These are phyloP conservation scores for Peromyscus leucopus DNA, from an alignment of 2,113 vertebrate species.

Conservation along the genomic window DNA sequence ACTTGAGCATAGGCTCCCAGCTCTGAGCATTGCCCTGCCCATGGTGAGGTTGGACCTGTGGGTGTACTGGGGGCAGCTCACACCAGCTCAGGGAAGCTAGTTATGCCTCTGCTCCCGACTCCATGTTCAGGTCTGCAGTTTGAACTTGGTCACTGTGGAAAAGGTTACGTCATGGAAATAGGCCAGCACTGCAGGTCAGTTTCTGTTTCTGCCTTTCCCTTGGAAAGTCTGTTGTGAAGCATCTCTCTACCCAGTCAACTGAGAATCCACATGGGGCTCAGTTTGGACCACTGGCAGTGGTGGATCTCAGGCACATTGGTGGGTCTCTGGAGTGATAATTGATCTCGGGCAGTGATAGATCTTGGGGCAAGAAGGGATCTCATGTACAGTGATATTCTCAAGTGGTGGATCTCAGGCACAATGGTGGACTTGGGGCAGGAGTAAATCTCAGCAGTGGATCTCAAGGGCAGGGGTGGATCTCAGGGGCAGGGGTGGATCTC, in stretches of 20 bases:
- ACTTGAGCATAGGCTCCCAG: not conserved
- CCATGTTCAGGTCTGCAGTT: not conserved
- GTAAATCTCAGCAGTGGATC: not conserved
- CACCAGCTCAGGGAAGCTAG: accelerated
- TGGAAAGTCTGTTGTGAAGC: accelerated
- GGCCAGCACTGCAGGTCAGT: not conserved
- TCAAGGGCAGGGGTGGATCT: not conserved
- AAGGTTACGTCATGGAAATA: not conserved
- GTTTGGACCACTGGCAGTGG: not conserved
- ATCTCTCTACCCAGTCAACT: not conserved
- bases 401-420: not conserved
- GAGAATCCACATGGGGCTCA: not conserved
- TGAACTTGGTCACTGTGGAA: not conserved
- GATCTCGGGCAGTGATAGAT: not conserved
- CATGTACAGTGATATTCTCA: not conserved
- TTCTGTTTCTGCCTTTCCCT: not conserved
- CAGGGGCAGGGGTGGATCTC: not conserved
- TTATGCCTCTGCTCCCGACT: not conserved
- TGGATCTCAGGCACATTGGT: not conserved
- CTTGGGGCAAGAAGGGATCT: not conserved
- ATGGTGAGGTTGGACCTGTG: not conserved
- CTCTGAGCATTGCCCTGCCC: not conserved
- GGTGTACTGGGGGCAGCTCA: accelerated
- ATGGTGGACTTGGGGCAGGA: not conserved
- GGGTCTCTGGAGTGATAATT: not conserved